Evolutionary conservation across 2,113 vertebrate genomes (phyloP).

Genomic region (Sterna hirundo): DNA sequence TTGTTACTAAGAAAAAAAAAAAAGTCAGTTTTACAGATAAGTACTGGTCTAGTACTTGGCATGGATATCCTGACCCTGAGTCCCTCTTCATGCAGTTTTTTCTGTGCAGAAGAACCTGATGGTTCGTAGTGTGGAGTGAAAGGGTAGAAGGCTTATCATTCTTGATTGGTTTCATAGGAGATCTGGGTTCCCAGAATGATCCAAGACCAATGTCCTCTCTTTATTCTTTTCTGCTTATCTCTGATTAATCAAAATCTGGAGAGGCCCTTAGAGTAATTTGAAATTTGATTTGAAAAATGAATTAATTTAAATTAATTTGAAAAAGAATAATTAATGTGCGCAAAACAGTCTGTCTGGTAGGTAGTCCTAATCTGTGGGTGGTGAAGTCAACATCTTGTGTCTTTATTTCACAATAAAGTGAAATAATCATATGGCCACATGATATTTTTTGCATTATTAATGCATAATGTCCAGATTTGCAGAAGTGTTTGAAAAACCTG

Average conservation of each 20-base stretch:
- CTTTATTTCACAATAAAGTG: not conserved
- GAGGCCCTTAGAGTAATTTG: not conserved
- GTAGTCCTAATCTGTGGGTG: not conserved
- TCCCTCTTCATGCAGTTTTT: not conserved
- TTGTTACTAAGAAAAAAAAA: not conserved
- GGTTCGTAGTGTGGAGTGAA: not conserved
- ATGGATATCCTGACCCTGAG: not conserved
- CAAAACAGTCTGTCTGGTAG: not conserved
- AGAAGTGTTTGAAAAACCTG: not conserved
- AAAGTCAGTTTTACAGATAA: not conserved
- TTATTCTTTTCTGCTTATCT: not conserved
- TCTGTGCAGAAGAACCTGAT: not conserved
- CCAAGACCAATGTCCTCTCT: not conserved
- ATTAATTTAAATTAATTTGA: not conserved
- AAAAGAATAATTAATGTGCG: not conserved
- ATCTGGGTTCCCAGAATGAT: not conserved
- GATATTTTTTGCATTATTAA: not conserved
- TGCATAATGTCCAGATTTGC: not conserved
- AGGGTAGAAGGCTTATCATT: not conserved
- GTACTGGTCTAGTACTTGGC: not conserved
- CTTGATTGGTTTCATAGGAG: not conserved
- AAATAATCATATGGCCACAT: not conserved
- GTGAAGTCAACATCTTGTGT: not conserved
- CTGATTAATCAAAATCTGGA: not conserved
- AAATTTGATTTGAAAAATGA: not conserved